Conservation (phyloP, 1,140 invertebrate species). For the Drosophila equinoxialis region DNA sequence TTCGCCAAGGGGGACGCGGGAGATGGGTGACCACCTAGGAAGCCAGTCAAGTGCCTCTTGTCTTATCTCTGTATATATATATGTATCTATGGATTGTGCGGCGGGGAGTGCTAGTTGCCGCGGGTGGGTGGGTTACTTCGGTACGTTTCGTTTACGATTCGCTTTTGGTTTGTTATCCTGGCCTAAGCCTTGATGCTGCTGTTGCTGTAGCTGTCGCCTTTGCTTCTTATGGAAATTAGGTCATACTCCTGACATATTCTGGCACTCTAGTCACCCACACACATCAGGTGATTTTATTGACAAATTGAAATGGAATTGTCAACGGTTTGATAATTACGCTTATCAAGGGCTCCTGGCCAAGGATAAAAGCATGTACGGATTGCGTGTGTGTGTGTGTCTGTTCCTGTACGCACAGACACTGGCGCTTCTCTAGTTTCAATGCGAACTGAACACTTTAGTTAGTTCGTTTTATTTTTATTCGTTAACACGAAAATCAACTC, state of each 20-base stretch:
- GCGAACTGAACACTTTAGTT: slow-evolving; percentile 15
- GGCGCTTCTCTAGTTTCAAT: too few species aligned
- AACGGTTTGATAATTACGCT: too few species aligned
- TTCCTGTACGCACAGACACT: background rate
- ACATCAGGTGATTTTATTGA: slow-evolving; percentile 45
- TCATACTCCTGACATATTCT: slow-evolving; percentile 44
- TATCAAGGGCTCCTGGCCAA: background rate
- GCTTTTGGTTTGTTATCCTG: slow-evolving; percentile 30
- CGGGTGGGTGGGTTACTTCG: slow-evolving; percentile 2
- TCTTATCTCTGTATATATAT: background rate
- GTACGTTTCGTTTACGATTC: background rate
- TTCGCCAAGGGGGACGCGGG: too few species aligned
- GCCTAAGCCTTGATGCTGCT: slow-evolving; percentile 38
- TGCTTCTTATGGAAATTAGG: slow-evolving; percentile 46
- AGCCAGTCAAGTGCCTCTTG: slow-evolving; percentile 52
- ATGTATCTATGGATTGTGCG: background rate
- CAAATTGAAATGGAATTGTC: background rate
- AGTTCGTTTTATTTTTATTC: slow-evolving; percentile 33
- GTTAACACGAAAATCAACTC: slow-evolving; percentile 47
- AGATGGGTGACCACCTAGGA: slow-evolving; percentile 20
- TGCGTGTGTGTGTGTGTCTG: background rate
- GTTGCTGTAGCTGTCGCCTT: too few species aligned
- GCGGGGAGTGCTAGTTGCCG: background rate
- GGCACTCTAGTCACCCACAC: background rate
- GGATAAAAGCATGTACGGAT: background rate